Percentiles rank a stretch among this genome's conserved stretches.
phyloP scores from a whole-genome alignment of 2,888 invertebrate species.

The Ichneumon xanthorius region DNA sequence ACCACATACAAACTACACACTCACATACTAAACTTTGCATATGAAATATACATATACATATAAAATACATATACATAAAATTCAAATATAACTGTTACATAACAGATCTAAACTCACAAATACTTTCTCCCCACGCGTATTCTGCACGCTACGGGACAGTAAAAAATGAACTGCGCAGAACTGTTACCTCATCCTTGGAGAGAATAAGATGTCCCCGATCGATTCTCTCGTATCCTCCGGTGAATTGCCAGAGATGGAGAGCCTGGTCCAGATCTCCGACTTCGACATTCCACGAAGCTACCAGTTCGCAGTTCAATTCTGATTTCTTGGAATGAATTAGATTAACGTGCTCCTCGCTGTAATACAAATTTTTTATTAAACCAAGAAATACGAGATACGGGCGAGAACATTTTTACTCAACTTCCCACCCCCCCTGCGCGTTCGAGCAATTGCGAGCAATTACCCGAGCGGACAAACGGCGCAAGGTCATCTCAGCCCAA shows the following conservation, averaged over 20 bases:
- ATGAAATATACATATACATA: no score
- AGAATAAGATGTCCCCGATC: conserved; percentile 91
- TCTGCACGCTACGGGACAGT: not conserved
- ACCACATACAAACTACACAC: no score
- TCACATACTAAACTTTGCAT: not conserved
- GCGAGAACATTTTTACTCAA: not conserved
- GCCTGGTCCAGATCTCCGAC: conserved; percentile 99
- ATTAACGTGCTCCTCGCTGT: conserved; percentile 92
- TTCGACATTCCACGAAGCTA: conserved; percentile 98
- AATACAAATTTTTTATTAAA: conserved; percentile 22
- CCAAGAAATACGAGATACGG: not conserved
- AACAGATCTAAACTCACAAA: not conserved
- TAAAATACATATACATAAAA: not conserved
- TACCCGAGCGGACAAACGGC: conserved; percentile 16
- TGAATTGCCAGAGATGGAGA: conserved; percentile 97
- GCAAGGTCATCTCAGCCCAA: conserved; percentile 19
- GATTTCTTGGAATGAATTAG: conserved; percentile 91
- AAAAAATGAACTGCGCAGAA: not conserved
- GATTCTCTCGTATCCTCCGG: conserved; percentile 95
- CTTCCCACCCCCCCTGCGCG: not conserved
- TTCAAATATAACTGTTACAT: not conserved
- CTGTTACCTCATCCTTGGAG: conserved; percentile 88
- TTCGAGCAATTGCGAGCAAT: conserved; percentile 28
- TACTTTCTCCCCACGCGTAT: not conserved
- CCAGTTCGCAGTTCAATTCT: conserved; percentile 93